Conservation (phyloP, 2,797 vertebrate genomes). For the Strix occidentalis region DNA sequence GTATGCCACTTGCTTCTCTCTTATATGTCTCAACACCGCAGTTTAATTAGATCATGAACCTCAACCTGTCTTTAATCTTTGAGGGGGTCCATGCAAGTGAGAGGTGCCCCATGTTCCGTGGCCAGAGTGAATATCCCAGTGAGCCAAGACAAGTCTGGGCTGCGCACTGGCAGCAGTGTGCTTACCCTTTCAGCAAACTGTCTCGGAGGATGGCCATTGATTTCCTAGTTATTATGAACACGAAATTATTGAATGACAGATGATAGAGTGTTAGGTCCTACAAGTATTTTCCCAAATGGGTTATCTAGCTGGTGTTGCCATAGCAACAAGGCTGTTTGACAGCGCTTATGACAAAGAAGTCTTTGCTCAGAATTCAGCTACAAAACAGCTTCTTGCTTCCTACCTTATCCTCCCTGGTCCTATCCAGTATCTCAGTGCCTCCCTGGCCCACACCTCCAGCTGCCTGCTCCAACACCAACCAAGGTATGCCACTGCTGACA, state of each 20-base stretch:
- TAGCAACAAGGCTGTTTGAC: conserved; percentile 85
- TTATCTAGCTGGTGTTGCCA: conserved; percentile 78
- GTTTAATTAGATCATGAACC: conserved; percentile 55
- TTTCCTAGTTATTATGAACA: conserved; percentile 91
- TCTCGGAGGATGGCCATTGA: conserved; percentile 84
- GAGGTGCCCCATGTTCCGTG: neutral
- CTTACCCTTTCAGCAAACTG: conserved; percentile 73
- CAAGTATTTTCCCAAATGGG: conserved; percentile 81
- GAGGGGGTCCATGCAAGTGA: conserved; percentile 32
- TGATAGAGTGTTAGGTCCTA: conserved; percentile 86
- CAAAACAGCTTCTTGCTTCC: conserved; percentile 63
- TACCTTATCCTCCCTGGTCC: neutral
- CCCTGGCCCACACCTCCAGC: neutral
- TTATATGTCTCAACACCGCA: conserved; percentile 26
- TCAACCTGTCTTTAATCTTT: conserved; percentile 61
- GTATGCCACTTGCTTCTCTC: conserved; percentile 40
- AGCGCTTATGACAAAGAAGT: conserved; percentile 80
- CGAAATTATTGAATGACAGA: conserved; percentile 89
- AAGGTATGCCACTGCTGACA: conserved; percentile 32
- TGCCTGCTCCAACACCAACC: conserved; percentile 23
- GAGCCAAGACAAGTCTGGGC: conserved; percentile 43
- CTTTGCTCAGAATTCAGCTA: conserved; percentile 78
- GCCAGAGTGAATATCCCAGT: neutral
- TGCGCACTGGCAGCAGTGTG: neutral
- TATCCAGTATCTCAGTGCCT: neutral